Evolutionary conservation across 2,888 invertebrate species (phyloP).

Genomic region (Ferrisia virgata): DNA sequence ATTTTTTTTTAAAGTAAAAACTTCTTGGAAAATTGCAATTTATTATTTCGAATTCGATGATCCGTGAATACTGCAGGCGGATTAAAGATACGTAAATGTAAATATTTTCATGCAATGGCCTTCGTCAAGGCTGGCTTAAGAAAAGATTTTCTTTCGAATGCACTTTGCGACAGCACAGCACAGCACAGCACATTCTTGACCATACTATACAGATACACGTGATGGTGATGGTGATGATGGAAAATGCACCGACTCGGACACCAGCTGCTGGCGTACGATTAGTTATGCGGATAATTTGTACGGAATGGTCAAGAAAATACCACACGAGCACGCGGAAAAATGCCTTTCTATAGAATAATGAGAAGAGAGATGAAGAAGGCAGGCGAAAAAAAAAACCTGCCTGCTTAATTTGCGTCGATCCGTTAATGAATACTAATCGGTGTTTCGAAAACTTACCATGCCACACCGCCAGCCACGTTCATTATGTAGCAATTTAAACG

Average conservation of each 20-base stretch:
- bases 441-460: neutral
- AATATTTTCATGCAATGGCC: neutral
- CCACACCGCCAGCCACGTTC: too few species aligned
- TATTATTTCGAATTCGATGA: neutral
- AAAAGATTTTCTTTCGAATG: neutral
- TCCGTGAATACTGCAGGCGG: neutral
- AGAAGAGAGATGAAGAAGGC: neutral
- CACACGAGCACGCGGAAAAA: neutral
- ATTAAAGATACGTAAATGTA: neutral
- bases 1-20: neutral
- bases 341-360: neutral
- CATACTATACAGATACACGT: too few species aligned
- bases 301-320: neutral
- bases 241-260: neutral
- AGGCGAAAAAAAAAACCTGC: neutral
- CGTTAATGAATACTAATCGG: conserved; percentile 16
- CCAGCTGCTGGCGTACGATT: too few species aligned
- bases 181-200: neutral
- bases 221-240: too few species aligned
- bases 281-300: neutral
- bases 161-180: neutral
- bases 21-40: neutral
- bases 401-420: neutral
- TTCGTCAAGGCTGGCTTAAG: neutral
- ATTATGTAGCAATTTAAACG: neutral